phyloP scores from a whole-genome alignment of 1,140 invertebrate species.

The Dufourea novaeangliae region DNA sequence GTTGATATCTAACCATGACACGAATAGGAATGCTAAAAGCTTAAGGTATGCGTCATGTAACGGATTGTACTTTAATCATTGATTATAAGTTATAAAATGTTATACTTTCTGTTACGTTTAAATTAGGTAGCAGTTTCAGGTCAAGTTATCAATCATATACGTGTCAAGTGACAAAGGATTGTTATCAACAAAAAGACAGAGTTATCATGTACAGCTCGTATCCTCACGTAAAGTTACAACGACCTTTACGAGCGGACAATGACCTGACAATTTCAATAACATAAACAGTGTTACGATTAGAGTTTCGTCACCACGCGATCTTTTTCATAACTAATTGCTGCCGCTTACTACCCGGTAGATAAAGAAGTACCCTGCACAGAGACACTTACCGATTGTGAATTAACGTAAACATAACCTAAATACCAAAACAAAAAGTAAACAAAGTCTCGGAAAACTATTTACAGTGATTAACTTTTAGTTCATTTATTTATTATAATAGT shows the following conservation, averaged over 20 bases:
- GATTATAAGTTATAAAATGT: not conserved
- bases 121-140: not conserved
- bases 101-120: not conserved
- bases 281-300: conserved; percentile 46
- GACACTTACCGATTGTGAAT: not conserved
- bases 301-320: conserved; percentile 54
- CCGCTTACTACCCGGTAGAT: conserved; percentile 16
- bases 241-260: conserved; percentile 62
- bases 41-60: not conserved
- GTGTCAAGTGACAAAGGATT: conserved; percentile 58
- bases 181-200: conserved; percentile 50
- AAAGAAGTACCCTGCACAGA: conserved; percentile 4
- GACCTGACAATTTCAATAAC: conserved; percentile 63
- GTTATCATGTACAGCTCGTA: conserved; percentile 47
- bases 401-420: conserved; percentile 29
- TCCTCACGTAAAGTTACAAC: conserved; percentile 56
- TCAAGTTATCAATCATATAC: conserved; percentile 5
- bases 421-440: not conserved
- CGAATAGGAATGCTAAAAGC: not conserved
- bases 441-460: no score
- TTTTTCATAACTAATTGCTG: conserved; percentile 43
- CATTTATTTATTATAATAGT: no score
- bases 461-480: no score
- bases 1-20: not conserved
- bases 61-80: not conserved